These are phyloP conservation scores for Takifugu ocellatus DNA, from an alignment of 2,797 vertebrate species.

Conservation along the genomic window DNA sequence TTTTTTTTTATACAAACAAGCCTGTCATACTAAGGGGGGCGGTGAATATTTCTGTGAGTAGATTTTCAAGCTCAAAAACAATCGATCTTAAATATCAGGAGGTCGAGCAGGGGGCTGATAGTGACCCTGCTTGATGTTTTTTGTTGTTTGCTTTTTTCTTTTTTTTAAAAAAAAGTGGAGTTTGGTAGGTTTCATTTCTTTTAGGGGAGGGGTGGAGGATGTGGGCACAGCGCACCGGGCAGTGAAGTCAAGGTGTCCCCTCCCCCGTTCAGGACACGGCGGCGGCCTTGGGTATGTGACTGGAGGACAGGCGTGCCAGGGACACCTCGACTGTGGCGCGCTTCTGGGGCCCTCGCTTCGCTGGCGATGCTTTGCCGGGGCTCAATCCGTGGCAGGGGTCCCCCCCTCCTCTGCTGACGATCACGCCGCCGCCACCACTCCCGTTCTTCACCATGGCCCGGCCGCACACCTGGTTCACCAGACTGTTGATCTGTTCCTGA, in stretches of 20 bases:
- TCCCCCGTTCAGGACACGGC: constrained; percentile 69
- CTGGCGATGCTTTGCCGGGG: constrained; percentile 80
- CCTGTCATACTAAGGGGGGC: constrained; percentile 87
- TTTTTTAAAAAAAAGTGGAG: constrained; percentile 4
- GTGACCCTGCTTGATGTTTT: constrained; percentile 33
- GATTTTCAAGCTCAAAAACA: constrained; percentile 53
- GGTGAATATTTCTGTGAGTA: constrained; percentile 50
- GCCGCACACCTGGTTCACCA: constrained; percentile 95
- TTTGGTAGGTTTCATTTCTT: constrained; percentile 1
- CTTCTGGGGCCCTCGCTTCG: constrained; percentile 94
- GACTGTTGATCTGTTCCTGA: constrained; percentile 95
- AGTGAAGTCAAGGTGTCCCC: constrained; percentile 9
- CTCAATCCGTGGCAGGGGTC: constrained; percentile 83
- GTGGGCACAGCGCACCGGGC: constrained; percentile 26
- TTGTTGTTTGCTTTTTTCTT: background rate
- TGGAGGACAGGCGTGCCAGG: constrained; percentile 86
- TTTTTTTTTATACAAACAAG: constrained; percentile 78
- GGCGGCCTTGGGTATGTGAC: constrained; percentile 85
- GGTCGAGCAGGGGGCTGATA: constrained; percentile 37
- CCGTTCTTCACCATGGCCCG: constrained; percentile 84
- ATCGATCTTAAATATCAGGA: constrained; percentile 44
- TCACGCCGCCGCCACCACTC: constrained; percentile 57
- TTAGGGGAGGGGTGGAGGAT: constrained; percentile 2
- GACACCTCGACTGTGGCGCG: constrained; percentile 90
- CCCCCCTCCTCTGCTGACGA: constrained; percentile 47